Evolutionary conservation across 2,113 vertebrate species (phyloP).

Genomic region (Caranx melampygus): DNA sequence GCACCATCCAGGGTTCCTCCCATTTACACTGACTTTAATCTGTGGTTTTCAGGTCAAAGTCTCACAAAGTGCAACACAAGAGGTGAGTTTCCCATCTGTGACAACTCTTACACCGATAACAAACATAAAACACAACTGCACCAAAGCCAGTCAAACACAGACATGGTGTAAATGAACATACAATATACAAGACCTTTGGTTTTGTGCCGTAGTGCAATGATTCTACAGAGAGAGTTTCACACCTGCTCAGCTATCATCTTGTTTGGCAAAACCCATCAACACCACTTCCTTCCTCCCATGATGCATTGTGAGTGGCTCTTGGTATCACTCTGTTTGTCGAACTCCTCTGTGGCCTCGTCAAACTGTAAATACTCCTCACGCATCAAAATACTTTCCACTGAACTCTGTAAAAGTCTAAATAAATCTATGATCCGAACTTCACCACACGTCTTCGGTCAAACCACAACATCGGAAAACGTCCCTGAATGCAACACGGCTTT

Average conservation of each 20-base stretch:
- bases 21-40: neutral
- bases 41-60: neutral
- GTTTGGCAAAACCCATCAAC: conserved; percentile 3
- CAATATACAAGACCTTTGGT: too few relatives aligned
- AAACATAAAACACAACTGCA: too few relatives aligned
- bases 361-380: neutral
- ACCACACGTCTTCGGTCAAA: neutral
- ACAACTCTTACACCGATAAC: too few relatives aligned
- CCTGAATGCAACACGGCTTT: neutral
- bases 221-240: conserved; percentile 21
- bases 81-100: too few relatives aligned
- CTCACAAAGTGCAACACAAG: too few relatives aligned
- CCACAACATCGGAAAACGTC: neutral
- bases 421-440: neutral
- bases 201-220: neutral
- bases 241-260: conserved; percentile 26
- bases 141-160: too few relatives aligned
- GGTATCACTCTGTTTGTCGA: conserved; percentile 11
- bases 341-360: neutral
- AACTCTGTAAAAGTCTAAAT: neutral
- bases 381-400: conserved; percentile 1
- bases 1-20: neutral
- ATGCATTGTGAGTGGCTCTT: conserved; percentile 22
- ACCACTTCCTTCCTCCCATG: conserved; percentile 70
- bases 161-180: too few relatives aligned